Evolutionary conservation across 2,113 vertebrate genomes (phyloP).

Genomic region (Leucopsar rothschildi): DNA sequence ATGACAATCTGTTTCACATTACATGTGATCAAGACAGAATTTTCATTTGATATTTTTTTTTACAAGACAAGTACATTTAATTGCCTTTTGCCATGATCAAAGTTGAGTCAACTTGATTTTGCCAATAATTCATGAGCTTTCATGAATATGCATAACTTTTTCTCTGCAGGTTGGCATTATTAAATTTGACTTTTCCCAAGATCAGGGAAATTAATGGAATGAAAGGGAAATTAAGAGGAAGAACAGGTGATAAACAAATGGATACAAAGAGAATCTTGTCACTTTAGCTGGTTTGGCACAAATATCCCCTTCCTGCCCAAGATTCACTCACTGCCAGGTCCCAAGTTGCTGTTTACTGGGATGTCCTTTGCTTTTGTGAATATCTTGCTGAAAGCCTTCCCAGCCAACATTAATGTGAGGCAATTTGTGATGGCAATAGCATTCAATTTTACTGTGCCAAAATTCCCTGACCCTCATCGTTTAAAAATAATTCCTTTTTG

Average conservation of each 20-base stretch:
- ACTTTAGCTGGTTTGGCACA: not conserved
- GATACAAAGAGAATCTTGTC: not conserved
- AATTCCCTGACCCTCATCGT: not conserved
- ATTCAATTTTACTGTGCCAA: not conserved
- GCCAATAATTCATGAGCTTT: constrained; percentile 64
- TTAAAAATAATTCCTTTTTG: constrained; percentile 13
- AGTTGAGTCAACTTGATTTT: constrained; percentile 43
- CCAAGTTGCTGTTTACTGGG: not conserved
- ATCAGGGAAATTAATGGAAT: constrained; percentile 52
- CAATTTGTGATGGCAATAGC: not conserved
- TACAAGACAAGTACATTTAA: constrained; percentile 47
- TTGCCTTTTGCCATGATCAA: constrained; percentile 62
- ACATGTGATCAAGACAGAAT: not conserved
- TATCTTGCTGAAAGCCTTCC: not conserved
- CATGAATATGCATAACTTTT: constrained; percentile 62
- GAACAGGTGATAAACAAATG: constrained; percentile 45
- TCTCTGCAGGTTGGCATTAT: constrained; percentile 42
- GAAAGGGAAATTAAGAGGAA: constrained; percentile 33
- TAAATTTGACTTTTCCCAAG: constrained; percentile 53
- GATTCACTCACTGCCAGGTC: not conserved
- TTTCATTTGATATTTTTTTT: constrained; percentile 1
- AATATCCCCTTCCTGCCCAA: not conserved
- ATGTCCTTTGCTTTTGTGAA: not conserved
- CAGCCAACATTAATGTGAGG: not conserved
- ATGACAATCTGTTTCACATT: constrained; percentile 16